Evolutionary conservation across 2,888 invertebrate genomes (phyloP).

Genomic region (Poecilus cupreus): DNA sequence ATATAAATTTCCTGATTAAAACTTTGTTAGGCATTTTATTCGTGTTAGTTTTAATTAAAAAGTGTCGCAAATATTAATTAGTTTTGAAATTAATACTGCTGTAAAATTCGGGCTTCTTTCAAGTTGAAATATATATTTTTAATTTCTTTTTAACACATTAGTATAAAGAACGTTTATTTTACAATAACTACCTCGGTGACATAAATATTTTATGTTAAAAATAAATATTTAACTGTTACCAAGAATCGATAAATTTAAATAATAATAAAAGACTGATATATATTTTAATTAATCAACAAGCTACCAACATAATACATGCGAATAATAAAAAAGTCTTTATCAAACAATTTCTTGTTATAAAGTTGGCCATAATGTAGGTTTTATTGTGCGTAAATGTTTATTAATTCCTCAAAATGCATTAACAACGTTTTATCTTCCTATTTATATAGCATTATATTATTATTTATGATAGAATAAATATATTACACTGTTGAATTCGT

Average conservation of each 20-base stretch:
- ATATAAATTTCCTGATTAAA: constrained; percentile 25
- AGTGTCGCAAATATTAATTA: constrained; percentile 5
- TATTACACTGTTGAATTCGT: constrained; percentile 24
- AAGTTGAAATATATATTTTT: neutral
- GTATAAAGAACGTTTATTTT: neutral
- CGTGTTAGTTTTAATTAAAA: constrained; percentile 5
- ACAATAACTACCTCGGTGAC: constrained; percentile 4
- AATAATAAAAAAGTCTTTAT: constrained; percentile 30
- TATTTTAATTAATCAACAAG: constrained; percentile 37
- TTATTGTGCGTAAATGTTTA: constrained; percentile 22
- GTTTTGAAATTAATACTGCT: constrained; percentile 19
- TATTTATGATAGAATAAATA: constrained; percentile 15
- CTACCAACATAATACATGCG: constrained; percentile 1
- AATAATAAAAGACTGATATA: constrained; percentile 47
- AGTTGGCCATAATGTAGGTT: constrained; percentile 15
- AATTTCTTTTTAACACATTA: constrained; percentile 14
- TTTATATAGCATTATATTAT: constrained; percentile 18
- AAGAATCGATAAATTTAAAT: constrained; percentile 43
- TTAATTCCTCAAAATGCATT: constrained; percentile 35
- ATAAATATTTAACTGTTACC: constrained; percentile 42
- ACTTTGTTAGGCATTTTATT: neutral
- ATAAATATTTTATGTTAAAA: constrained; percentile 47
- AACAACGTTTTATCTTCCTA: constrained; percentile 27
- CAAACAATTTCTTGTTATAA: constrained; percentile 23
- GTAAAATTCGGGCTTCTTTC: neutral